These are phyloP conservation scores for Mastacembelus armatus DNA, from an alignment of 2,797 vertebrate species.

Conservation along the genomic window DNA sequence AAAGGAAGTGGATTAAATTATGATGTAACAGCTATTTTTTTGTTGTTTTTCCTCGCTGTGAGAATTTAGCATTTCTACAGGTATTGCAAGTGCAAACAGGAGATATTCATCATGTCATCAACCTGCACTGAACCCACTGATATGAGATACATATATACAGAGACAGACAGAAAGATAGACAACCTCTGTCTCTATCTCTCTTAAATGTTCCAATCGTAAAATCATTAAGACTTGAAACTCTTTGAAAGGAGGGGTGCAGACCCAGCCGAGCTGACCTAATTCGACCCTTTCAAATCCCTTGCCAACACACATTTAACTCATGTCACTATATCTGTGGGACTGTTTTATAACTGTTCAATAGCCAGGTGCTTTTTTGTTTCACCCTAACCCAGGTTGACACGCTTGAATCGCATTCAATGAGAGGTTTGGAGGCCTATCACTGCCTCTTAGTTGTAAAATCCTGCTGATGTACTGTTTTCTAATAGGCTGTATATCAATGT, in stretches of 20 bases:
- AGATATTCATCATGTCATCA: background rate
- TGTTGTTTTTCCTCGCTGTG: background rate
- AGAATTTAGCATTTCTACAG: no score
- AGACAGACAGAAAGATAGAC: no score
- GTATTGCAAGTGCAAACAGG: no score
- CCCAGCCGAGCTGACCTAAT: background rate
- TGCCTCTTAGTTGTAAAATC: constrained; percentile 14
- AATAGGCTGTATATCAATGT: constrained; percentile 32
- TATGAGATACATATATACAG: no score
- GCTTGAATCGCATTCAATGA: background rate
- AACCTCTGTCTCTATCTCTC: background rate
- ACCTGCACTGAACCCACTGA: background rate
- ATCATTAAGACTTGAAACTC: background rate
- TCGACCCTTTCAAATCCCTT: background rate
- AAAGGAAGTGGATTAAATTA: background rate
- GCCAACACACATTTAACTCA: background rate
- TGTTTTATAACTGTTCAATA: background rate
- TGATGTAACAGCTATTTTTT: no score
- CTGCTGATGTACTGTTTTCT: constrained; percentile 35
- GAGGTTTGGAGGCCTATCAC: background rate
- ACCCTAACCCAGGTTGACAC: no score
- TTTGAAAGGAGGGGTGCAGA: background rate
- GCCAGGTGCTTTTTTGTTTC: constrained; percentile 5
- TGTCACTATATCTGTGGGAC: background rate
- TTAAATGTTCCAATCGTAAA: background rate